Percentiles rank a stretch among this genome's conserved stretches.
phyloP scores from a whole-genome alignment of 2,888 invertebrate species.

The Zygogramma bicolorata region DNA sequence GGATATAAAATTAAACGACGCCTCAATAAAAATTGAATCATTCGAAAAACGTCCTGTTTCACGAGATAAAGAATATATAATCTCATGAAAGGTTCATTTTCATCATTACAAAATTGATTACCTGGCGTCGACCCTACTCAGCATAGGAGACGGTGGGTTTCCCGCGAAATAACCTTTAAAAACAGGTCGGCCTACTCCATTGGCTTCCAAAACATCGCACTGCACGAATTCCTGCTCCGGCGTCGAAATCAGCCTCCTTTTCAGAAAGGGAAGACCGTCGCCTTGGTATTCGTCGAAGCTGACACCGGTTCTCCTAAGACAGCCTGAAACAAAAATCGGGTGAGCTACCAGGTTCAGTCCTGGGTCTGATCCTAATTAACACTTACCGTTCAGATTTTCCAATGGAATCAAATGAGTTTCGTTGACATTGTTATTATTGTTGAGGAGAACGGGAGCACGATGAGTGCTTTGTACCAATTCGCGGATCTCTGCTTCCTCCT shows the following conservation, averaged over 20 bases:
- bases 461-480: slow-evolving; percentile 58
- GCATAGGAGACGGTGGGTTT: slow-evolving; percentile 61
- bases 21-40: too few relatives aligned
- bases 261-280: slow-evolving; percentile 60
- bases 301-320: slow-evolving; percentile 52
- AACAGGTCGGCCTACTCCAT: slow-evolving; percentile 41
- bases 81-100: too few relatives aligned
- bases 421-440: slow-evolving; percentile 40
- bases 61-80: too few relatives aligned
- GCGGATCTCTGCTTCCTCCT: slow-evolving; percentile 64
- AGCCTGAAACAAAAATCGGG: slow-evolving; percentile 31
- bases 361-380: not conserved
- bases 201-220: slow-evolving; percentile 48
- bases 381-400: slow-evolving; percentile 45
- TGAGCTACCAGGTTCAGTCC: not conserved
- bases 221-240: slow-evolving; percentile 51
- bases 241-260: slow-evolving; percentile 60
- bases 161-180: slow-evolving; percentile 65
- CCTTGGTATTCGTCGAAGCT: slow-evolving; percentile 61
- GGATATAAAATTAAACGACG: too few relatives aligned
- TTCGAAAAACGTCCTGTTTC: too few relatives aligned
- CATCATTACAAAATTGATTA: slow-evolving; percentile 31
- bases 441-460: slow-evolving; percentile 41
- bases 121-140: slow-evolving; percentile 61
- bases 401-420: slow-evolving; percentile 48